Evolutionary conservation across 92 coral and sea anemone genomes (phyloP), one percentile per base, ranked within the genome.

Genomic region (Siderastrea siderea): DNA sequence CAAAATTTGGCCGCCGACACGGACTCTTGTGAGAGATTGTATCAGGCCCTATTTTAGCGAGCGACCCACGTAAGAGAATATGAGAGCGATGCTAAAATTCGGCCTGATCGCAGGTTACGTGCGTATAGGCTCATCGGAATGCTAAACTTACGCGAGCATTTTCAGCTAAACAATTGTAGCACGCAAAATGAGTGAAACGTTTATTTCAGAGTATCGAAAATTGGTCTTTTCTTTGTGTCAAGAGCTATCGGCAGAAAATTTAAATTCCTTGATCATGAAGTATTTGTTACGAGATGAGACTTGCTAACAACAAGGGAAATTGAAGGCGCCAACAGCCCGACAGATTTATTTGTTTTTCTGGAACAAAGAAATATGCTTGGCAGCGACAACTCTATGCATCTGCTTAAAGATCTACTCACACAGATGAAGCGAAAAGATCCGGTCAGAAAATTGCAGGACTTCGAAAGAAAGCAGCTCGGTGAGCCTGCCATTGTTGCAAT

Each of bases 351-450:
- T 57, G 48, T 57, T 13, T 10, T n/a, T 16, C 77, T 82, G 5
- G 86, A 82, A 19, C 78, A 70, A 71, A 55, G 78, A 9, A 47
- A 71, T n/a, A 55, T 55, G 5, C 57, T 82, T 47, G 68, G 71
- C 17, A 75, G 58, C 16, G 46, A 66, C 6, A 63, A 84, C 19
- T 55, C n/a, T 3, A 26, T 26, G 38, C 4, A 4, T 16, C 53
- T 74, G 7, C 45, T 84, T 4, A 16, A 84, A 19, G 88, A 84
- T 65, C 70, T 84, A 1, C 74, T 84, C 1, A 44, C 16, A 51
- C 74, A 74, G 73, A 84, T 84, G 15, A n/a, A 47, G n/a, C 77
- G 88, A 14, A 12, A 50, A 13, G 88, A 84, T 75, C 79, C 74
- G 15, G 52, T 53, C 5, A 5, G 14, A 47, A 84, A 51, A 65